Percentiles rank a stretch among this genome's conserved stretches.
Evolutionary conservation across 1,140 invertebrate genomes (phyloP).

Genomic region (Chironomus tepperi): DNA sequence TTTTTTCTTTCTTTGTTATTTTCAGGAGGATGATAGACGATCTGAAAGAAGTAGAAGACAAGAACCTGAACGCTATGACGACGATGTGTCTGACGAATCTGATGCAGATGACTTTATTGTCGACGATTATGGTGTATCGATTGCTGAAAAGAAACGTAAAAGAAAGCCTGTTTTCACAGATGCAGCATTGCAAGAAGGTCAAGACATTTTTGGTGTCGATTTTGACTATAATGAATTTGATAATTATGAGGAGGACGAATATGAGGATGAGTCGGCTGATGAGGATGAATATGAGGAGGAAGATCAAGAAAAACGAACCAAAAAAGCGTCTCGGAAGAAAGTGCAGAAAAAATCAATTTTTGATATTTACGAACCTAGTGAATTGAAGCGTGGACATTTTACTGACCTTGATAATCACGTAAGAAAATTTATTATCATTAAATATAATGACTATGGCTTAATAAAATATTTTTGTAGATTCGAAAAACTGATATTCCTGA

Average conservation of each 20-base stretch:
- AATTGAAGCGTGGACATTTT: slow-evolving; percentile 91
- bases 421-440: slow-evolving; percentile 23
- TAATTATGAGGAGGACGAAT: slow-evolving; percentile 78
- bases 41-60: slow-evolving; percentile 54
- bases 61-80: slow-evolving; percentile 59
- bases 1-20: too few relatives aligned
- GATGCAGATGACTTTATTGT: slow-evolving; percentile 97
- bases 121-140: slow-evolving; percentile 88
- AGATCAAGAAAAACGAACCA: slow-evolving; percentile 44
- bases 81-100: slow-evolving; percentile 69
- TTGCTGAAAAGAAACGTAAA: slow-evolving; percentile 78
- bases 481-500: slow-evolving; percentile 84
- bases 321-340: slow-evolving; percentile 69
- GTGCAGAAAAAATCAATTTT: slow-evolving; percentile 83
- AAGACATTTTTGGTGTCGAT: slow-evolving; percentile 98
- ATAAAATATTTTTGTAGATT: slow-evolving; percentile 45
- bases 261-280: slow-evolving; percentile 71
- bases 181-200: slow-evolving; percentile 93
- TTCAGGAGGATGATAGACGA: slow-evolving; percentile 32
- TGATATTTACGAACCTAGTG: slow-evolving; percentile 94
- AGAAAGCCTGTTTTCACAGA: slow-evolving; percentile 84
- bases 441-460: not conserved
- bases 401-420: slow-evolving; percentile 90
- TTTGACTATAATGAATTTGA: slow-evolving; percentile 96
- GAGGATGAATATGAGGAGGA: slow-evolving; percentile 71